Evolutionary conservation across 2,113 vertebrate species (phyloP), one percentile per base, ranked within the genome.

Genomic region (Albula goreensis): DNA sequence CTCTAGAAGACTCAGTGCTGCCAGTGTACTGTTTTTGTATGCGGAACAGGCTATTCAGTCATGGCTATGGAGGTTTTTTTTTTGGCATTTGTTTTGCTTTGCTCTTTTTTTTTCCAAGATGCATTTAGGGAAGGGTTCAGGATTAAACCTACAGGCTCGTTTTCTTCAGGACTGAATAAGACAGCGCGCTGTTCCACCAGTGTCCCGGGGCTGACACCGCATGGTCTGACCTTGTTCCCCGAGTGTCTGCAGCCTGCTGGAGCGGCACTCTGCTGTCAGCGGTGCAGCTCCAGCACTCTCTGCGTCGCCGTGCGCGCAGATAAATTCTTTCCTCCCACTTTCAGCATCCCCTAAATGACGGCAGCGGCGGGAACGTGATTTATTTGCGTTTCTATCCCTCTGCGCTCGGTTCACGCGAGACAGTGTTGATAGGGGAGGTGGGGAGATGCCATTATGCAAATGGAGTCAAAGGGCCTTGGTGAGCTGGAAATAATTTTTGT

Each of bases 361-460:
- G 91, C 89, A 92, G 90, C 84, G 57, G 91, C 81, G 94, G 95
- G 92, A 94, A 94, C 94, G 93, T 96, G 95, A 96, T 96, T 96
- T 96, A 96, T 97, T 96, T 95, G 96, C 96, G 96, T 96, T 96
- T 97, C 96, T 96, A 93, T 94, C 96, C 94, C 93, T 79, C 93
- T 92, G 93, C 93, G 95, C 93, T 96, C 95, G 96, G 96, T 96
- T 96, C 96, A 96, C 96, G 95, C 95, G 94, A 95, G 93, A 96
- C 91, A 94, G 85, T 95, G 95, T 95, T 96, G 96, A 96, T 95
- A 96, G 95, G 93, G 88, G 93, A 86, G 49, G 79, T 31, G 17
- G 56, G 57, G 83, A 96, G 96, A 96, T 96, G 95, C 74, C 77
- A 80, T 85, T 85, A 85, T 85, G 84, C 84, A 85, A 85, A 80